Conservation (phyloP, 2,888 invertebrate species). For the Chrysomela aeneicollis region DNA sequence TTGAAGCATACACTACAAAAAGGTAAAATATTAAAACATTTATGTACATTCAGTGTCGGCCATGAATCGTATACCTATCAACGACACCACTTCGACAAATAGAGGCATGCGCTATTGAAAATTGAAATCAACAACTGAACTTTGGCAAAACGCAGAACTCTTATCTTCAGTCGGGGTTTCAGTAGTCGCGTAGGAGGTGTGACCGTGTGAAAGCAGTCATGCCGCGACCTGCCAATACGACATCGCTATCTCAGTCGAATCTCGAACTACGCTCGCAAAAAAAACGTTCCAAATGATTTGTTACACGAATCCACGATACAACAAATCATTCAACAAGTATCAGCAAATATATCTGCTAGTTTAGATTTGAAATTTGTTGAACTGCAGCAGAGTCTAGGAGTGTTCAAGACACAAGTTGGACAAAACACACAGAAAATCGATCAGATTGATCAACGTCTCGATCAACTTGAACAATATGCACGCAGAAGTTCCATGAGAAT, state of each 20-base stretch:
- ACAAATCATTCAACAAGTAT: neutral
- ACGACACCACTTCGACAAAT: neutral
- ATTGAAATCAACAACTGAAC: neutral
- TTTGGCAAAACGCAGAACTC: too few relatives aligned
- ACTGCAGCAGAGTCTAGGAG: neutral
- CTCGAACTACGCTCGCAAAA: neutral
- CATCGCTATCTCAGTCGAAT: neutral
- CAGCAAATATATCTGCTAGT: neutral
- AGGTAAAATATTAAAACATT: neutral
- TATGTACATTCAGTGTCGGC: neutral
- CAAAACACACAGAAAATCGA: neutral
- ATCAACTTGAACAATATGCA: neutral
- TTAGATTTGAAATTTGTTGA: neutral
- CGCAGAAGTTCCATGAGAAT: neutral
- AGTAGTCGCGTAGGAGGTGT: too few relatives aligned
- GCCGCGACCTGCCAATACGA: neutral
- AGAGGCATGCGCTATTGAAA: neutral
- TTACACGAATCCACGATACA: neutral
- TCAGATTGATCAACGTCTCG: neutral
- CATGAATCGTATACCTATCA: neutral
- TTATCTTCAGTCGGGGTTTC: neutral
- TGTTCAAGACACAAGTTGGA: neutral
- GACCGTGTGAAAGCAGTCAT: neutral
- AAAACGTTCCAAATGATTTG: neutral
- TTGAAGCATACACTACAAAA: neutral